Evolutionary conservation across 1,140 invertebrate species (phyloP), one percentile per base, ranked within the genome.

Genomic region (Lethrus apterus): DNA sequence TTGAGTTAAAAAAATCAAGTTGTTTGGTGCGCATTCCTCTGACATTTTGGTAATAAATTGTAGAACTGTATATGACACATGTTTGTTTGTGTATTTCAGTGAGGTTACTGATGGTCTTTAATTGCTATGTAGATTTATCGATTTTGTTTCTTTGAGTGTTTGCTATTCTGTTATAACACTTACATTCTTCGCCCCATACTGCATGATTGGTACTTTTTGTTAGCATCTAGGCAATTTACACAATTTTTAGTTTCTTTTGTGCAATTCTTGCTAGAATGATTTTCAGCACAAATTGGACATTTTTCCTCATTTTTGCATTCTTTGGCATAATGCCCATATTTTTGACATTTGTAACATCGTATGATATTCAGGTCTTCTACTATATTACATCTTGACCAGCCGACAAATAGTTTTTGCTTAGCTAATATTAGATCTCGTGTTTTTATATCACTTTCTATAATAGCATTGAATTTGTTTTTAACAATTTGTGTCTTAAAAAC

Each of bases 291-390:
- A 10, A 24, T 10, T 23, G 20, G 17, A 20, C 47, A 48, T 14
- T 7, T 21, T n/a, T 5, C 11, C n/a, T 17, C 21, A 10, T 44
- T 43, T 44, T 15, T 44, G 14, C 47, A 48, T 9, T 48, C 40
- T 32, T 35, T 29, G 17, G 10, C 21, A 17, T 33, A 33, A 34
- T 48, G 47, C 23, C 29, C 24, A 34, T 32, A 44, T 34, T 36
- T 13, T 20, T 44, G 40, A 48, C 47, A 48, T 7, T 48, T 48
- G 13, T 38, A 48, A 48, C 41, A 48, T 13, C 41, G 11, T 33
- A 21, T n/a, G 10, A 48, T 18, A 33, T 30, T 34, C 14, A 44
- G 10, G 15, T 34, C 11, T 11, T 34, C 32, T 9, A n/a, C 10
- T n/a, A 29, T 11, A n/a, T 29, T 29, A 11, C 26, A 29, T 29